Conservation (phyloP, 2,797 vertebrate species). For the Masticophis lateralis region DNA sequence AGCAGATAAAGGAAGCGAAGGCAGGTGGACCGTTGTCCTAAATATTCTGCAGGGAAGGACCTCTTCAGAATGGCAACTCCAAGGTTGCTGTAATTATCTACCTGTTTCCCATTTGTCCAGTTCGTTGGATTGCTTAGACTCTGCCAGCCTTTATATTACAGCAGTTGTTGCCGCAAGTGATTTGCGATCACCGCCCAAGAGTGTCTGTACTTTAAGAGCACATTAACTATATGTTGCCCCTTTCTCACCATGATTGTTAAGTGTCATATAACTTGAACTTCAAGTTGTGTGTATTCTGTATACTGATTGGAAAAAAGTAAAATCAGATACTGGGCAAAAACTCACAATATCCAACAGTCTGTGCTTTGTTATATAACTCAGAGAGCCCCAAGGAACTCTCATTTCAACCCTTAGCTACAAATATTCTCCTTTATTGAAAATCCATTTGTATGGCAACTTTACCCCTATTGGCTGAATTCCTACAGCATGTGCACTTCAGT, state of each 20-base stretch:
- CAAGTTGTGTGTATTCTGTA: background rate
- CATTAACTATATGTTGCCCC: background rate
- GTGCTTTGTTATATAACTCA: background rate
- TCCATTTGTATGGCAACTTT: background rate
- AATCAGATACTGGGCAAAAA: background rate
- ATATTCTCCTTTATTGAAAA: background rate
- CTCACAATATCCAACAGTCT: background rate
- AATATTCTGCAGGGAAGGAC: background rate
- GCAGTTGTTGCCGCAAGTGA: background rate
- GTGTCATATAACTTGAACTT: background rate
- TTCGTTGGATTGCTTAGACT: background rate
- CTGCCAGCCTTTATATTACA: background rate
- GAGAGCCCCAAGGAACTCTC: background rate
- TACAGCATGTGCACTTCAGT: background rate
- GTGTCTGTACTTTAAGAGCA: background rate
- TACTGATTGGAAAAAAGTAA: background rate
- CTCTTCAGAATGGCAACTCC: background rate
- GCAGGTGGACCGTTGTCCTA: background rate
- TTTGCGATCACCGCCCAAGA: background rate
- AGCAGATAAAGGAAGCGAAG: background rate
- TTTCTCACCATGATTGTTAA: background rate
- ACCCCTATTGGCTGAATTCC: background rate
- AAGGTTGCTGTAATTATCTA: background rate
- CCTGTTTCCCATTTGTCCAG: background rate
- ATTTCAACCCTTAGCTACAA: background rate